Evolutionary conservation across 1,140 invertebrate species (phyloP), one percentile per base, ranked within the genome.

Genomic region (Diorhabda carinulata): DNA sequence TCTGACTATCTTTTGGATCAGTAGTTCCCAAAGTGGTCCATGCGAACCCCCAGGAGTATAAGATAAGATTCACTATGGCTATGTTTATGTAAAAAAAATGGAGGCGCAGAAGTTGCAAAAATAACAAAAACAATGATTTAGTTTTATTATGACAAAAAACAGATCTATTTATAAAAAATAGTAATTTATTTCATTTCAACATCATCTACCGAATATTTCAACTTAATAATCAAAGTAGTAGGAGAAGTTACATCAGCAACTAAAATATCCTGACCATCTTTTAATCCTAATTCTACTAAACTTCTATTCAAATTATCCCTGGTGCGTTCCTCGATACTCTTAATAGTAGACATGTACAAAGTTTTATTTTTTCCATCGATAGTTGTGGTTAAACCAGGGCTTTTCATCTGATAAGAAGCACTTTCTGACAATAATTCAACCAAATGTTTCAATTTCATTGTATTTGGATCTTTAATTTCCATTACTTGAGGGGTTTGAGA

Each of bases 171-270:
- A 52, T 8, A 66, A 52, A 52, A 52, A 63, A 44, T 58, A 61
- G 57, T 43, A 67, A 59, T 62, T 73, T 73, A 75, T 47, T 70
- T 69, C 82, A 84, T 88, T 70, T 87, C 85, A 9, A 86, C 77
- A 78, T 86, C 82, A 74, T 82, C 84, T 58, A 81, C 78, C 61
- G 79, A 76, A 77, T 87, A 88, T 78, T 88, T 90, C 4, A 92
- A 81, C 80, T 86, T 89, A 64, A 92, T 82, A 9, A 86, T 84
- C 47, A 96, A 79, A 7, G 95, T 88, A 75, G 88, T 91, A 0
- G 96, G 96, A 4, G 91, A 92, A 3, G 96, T 98, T 3, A 89
- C 79, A 85, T 98, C 96, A 8, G 95, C 94, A 3, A 98, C 93
- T 61, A 94, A 88, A 42, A 98, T 85, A 78, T 95, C 90, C 59